Evolutionary conservation across 53 echinoderm and acorn worm genomes (phyloP).

Genomic region (Actinopyga echinites): DNA sequence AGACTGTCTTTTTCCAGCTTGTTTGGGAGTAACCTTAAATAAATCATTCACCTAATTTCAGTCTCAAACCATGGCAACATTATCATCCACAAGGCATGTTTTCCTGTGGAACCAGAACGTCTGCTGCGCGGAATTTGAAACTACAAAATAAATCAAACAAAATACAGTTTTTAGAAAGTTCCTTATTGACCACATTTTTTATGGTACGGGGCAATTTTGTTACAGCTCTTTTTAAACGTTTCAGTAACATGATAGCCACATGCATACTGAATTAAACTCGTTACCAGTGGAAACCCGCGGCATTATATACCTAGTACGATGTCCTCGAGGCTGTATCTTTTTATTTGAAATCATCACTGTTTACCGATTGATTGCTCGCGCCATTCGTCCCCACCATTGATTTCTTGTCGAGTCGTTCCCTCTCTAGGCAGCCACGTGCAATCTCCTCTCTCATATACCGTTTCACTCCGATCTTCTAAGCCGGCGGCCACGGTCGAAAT

Average conservation of each 20-base stretch:
- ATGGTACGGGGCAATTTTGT: too few species aligned
- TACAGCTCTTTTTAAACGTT: conserved; percentile 12
- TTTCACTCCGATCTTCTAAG: conserved; percentile 30
- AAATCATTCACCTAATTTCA: conserved; percentile 25
- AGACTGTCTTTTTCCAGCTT: background rate
- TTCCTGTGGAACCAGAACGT: background rate
- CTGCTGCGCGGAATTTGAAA: background rate
- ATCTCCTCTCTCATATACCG: conserved; percentile 19
- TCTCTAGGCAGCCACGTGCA: conserved; percentile 14
- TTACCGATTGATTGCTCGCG: conserved; percentile 29
- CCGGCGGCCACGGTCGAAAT: conserved; percentile 38
- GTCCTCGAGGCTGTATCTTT: conserved; percentile 22
- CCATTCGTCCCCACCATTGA: conserved; percentile 16
- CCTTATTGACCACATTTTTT: too few species aligned
- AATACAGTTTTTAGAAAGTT: conserved; percentile 11
- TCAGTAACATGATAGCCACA: conserved; percentile 29
- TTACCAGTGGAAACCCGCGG: conserved; percentile 22
- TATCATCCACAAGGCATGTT: background rate
- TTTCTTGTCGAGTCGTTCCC: conserved; percentile 15
- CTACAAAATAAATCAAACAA: conserved; percentile 21
- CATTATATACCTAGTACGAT: conserved; percentile 18
- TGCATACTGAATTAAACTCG: conserved; percentile 38
- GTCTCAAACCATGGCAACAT: background rate
- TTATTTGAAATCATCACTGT: conserved; percentile 20
- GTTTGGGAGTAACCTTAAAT: background rate